Conservation (phyloP, 2,888 invertebrate genomes). For the Eupsilia transversa region DNA sequence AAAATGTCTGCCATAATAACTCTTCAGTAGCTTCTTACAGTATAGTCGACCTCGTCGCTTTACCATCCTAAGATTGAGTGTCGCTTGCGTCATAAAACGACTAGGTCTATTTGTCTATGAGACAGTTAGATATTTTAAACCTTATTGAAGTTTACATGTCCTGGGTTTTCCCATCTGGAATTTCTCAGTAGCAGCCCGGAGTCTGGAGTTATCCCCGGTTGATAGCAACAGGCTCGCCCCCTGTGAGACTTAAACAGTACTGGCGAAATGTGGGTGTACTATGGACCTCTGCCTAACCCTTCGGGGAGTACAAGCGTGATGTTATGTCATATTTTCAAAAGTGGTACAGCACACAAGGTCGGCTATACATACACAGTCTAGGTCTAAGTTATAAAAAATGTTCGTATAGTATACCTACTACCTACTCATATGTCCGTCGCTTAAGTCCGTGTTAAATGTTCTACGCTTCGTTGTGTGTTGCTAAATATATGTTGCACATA, state of each 20-base stretch:
- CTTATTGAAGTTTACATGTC: not conserved
- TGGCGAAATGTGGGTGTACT: not conserved
- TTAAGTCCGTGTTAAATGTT: slow-evolving; percentile 78
- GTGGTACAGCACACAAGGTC: not conserved
- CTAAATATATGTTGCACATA: slow-evolving; percentile 74
- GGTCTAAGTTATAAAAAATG: slow-evolving; percentile 31
- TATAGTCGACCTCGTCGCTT: not conserved
- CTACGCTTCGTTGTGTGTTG: slow-evolving; percentile 81
- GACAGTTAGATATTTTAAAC: not conserved
- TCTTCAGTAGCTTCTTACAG: not conserved
- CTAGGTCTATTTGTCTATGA: not conserved
- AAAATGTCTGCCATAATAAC: slow-evolving; percentile 9
- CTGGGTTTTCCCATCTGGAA: not conserved
- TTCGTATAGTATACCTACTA: slow-evolving; percentile 26
- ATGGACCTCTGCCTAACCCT: not conserved
- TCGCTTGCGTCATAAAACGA: not conserved
- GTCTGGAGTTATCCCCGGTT: not conserved
- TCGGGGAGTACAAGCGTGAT: not conserved
- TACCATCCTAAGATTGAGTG: not conserved
- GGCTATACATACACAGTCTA: not conserved
- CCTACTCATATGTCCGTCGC: slow-evolving; percentile 61
- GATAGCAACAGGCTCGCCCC: not conserved
- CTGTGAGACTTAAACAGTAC: not conserved
- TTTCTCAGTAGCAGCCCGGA: not conserved
- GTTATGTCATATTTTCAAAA: not conserved